Base-by-base conservation (phyloP, 2,113 vertebrate species). In the Butorides virescens region DNA sequence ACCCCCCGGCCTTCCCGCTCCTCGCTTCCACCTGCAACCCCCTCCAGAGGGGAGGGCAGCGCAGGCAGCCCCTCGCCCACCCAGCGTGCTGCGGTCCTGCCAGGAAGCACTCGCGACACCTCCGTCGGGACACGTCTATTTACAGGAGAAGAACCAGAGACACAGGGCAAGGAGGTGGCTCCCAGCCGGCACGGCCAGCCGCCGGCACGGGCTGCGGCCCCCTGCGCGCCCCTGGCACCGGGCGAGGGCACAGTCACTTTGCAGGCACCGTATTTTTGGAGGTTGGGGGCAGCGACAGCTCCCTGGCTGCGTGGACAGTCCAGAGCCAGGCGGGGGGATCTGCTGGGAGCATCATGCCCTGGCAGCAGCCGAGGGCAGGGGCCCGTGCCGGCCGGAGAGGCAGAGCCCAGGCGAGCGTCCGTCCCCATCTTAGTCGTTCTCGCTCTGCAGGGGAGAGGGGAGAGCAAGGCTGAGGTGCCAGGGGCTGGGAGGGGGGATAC, bases 31-130 rank as follows among this genome's bases (percentile, higher is more conserved):
- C 37, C 77, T 9, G 2, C 37, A 32, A 8, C 59, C 42, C 21
- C 46, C 59, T 5, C n/a, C 3, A 1, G 37, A 10, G 29, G 2
- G 3, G 0, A 0, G 5, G 77, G 77, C 53, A 5, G 68, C 2
- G 3, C 61, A 5, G 13, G 42, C 65, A 29, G 91, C 62, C 58
- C 82, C 68, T 13, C 0, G 1, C 20, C 49, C 2, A 0, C 66
- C 0, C 15, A 29, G 72, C 0, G 11, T 46, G 90, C 70, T 49
- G 11, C 10, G 2, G n/a, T 55, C 55, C 91, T 21, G 66, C 49
- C 63, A 72, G 82, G 58, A 75, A 89, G 70, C 73, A 73, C 58
- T 59, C 16, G 2, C 11, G 11, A 83, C 55, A 37, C 6, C 58
- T 73, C 17, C 8, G 5, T 63, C 62, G 7, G 3, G 44, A 68